These are phyloP conservation scores for Lycaon pictus DNA, from an alignment of 2,113 vertebrate genomes.

Conservation along the genomic window DNA sequence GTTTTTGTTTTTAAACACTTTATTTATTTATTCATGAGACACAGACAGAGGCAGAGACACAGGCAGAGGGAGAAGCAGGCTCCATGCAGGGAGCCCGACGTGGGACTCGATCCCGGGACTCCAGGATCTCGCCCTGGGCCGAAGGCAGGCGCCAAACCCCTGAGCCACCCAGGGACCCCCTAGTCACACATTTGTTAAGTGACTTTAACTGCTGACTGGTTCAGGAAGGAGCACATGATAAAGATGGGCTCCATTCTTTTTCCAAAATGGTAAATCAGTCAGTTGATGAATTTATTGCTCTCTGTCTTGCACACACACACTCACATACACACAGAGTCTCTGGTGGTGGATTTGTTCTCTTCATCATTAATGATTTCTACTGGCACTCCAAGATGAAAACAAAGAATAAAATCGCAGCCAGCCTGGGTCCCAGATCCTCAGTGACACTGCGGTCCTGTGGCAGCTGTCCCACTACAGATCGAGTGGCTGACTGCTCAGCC, in stretches of 20 bases:
- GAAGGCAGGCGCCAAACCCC: too few species aligned
- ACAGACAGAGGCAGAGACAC: too few species aligned
- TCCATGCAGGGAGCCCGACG: too few species aligned
- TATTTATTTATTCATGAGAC: too few species aligned
- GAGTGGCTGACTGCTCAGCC: neutral
- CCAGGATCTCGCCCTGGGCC: too few species aligned
- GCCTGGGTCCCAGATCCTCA: neutral
- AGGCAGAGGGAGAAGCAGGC: too few species aligned
- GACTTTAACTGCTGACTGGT: slow-evolving; percentile 19
- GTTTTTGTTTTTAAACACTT: too few species aligned
- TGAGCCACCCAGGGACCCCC: too few species aligned
- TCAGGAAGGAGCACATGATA: slow-evolving; percentile 42
- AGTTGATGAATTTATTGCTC: neutral
- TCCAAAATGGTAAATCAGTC: neutral
- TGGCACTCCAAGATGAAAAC: neutral
- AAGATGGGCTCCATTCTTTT: neutral
- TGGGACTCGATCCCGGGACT: too few species aligned
- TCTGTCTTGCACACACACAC: neutral
- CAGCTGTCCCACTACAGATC: neutral
- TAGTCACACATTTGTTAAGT: neutral
- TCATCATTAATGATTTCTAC: neutral
- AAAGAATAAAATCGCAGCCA: slow-evolving; percentile 42
- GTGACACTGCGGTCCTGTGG: neutral
- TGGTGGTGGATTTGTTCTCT: neutral
- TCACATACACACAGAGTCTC: neutral